A percentile compares a stretch with the other conserved stretches of the same genome.
Conservation (phyloP, 2,797 vertebrate genomes). For the Gorsachius magnificus region DNA sequence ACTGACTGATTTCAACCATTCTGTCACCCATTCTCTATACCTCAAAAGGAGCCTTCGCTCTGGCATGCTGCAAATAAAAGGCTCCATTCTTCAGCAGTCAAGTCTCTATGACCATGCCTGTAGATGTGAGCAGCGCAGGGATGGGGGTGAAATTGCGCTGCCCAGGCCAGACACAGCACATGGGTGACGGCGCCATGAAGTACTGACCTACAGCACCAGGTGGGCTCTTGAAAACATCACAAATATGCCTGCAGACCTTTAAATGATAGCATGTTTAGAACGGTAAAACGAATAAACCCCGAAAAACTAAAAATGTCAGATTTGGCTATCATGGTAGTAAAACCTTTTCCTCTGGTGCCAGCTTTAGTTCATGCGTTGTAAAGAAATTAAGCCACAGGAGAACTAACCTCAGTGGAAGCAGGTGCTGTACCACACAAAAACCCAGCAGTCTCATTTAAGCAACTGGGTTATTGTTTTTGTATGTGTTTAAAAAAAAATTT, state of each 20-base stretch:
- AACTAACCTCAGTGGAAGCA: neutral
- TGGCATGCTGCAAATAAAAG: neutral
- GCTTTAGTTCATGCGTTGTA: neutral
- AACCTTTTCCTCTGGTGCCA: neutral
- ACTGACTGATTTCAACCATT: neutral
- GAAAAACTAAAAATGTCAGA: neutral
- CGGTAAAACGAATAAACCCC: neutral
- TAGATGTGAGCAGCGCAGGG: neutral
- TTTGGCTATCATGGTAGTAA: neutral
- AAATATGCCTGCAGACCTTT: neutral
- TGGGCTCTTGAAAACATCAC: neutral
- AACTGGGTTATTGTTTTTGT: neutral
- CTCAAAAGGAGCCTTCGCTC: neutral
- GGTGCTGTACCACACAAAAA: neutral
- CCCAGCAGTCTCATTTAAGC: neutral
- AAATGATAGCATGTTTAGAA: neutral
- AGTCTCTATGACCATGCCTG: neutral
- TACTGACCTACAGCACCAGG: neutral
- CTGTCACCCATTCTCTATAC: neutral
- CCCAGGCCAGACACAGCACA: neutral
- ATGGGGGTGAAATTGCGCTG: neutral
- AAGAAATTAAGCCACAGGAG: neutral
- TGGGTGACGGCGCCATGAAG: neutral
- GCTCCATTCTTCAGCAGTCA: neutral
- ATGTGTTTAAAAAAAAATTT: neutral